Evolutionary conservation across 2,888 invertebrate genomes (phyloP).

Genomic region (Diabrotica balteata): DNA sequence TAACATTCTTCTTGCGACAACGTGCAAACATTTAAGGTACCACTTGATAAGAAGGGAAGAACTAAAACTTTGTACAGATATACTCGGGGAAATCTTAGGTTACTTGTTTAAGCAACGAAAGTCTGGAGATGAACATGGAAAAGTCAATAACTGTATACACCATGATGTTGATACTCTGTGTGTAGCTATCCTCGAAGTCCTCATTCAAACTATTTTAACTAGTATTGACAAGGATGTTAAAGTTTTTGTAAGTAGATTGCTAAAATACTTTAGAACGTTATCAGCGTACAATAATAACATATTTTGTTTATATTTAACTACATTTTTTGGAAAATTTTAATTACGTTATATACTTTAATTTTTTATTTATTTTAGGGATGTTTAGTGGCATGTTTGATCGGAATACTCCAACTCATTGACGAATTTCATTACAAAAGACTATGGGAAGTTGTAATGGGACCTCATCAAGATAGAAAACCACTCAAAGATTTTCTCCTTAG

Average conservation of each 20-base stretch:
- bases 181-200: slow-evolving; percentile 79
- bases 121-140: slow-evolving; percentile 62
- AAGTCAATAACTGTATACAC: slow-evolving; percentile 70
- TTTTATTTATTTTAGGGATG: slow-evolving; percentile 68
- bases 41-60: slow-evolving; percentile 85
- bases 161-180: slow-evolving; percentile 86
- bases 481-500: slow-evolving; percentile 86
- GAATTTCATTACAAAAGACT: slow-evolving; percentile 87
- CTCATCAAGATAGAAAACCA: slow-evolving; percentile 75
- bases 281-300: too few species aligned
- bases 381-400: slow-evolving; percentile 86
- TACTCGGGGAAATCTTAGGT: slow-evolving; percentile 83
- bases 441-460: slow-evolving; percentile 80
- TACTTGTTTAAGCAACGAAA: slow-evolving; percentile 66
- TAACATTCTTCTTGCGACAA: slow-evolving; percentile 80
- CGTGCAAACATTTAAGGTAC: slow-evolving; percentile 84
- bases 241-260: slow-evolving; percentile 63
- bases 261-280: slow-evolving; percentile 1
- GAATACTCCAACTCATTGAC: slow-evolving; percentile 84
- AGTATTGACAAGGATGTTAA: slow-evolving; percentile 74
- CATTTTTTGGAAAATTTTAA: too few species aligned
- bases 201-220: slow-evolving; percentile 84
- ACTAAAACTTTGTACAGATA: slow-evolving; percentile 82
- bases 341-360: too few species aligned
- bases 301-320: too few species aligned